Evolutionary conservation across 2,113 vertebrate genomes (phyloP).

Genomic region (Spheniscus mendiculus): DNA sequence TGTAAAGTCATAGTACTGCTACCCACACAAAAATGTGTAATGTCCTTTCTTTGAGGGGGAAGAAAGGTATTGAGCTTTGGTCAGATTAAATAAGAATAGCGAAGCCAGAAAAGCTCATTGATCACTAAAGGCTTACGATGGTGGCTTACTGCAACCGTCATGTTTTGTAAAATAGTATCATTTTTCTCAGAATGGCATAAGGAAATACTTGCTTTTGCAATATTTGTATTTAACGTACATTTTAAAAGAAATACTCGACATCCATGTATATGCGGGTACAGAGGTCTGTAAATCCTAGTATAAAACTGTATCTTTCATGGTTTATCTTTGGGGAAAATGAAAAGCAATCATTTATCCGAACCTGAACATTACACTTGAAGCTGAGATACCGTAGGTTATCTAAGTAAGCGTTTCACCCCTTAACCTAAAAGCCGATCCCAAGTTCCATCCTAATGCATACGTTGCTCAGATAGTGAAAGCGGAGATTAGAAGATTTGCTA

Average conservation of each 20-base stretch:
- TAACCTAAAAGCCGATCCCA: background rate
- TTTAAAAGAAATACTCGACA: background rate
- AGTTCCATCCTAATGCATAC: conserved; percentile 27
- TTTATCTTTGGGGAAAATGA: conserved; percentile 23
- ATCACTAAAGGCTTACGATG: background rate
- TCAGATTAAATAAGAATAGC: background rate
- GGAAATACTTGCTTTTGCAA: background rate
- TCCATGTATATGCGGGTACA: background rate
- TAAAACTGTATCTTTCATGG: conserved; percentile 5
- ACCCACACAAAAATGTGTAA: background rate
- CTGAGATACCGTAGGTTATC: conserved; percentile 39
- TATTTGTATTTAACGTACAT: background rate
- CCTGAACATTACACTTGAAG: conserved; percentile 12
- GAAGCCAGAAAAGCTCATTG: background rate
- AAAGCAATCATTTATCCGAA: conserved; percentile 45
- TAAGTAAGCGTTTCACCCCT: background rate
- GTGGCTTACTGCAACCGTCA: background rate
- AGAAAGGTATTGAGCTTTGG: background rate
- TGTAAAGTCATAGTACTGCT: background rate
- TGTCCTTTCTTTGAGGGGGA: background rate
- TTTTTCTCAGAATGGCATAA: background rate
- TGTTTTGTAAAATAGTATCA: background rate
- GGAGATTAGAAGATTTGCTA: conserved; percentile 35
- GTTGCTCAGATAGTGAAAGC: conserved; percentile 1
- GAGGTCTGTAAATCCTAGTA: background rate